A percentile compares a stretch with the other conserved stretches of the same genome.
Conservation (phyloP, 2,113 vertebrate species). For the Oreotragus oreotragus region DNA sequence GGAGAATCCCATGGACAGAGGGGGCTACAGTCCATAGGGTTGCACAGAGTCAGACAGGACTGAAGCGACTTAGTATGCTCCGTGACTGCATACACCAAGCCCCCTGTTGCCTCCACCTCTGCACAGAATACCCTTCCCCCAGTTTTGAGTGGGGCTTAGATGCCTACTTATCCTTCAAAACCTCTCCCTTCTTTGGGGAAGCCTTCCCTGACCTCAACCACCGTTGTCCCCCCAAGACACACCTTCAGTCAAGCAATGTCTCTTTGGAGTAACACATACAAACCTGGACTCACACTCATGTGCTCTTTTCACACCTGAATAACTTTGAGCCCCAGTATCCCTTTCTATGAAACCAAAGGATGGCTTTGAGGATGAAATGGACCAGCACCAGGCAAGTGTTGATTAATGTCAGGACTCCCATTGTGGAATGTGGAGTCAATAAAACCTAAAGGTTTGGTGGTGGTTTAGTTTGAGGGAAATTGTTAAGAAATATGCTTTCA, state of each 20-base stretch:
- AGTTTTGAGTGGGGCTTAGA: background rate
- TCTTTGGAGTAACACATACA: background rate
- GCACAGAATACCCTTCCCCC: background rate
- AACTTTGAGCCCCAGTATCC: background rate
- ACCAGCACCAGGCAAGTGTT: background rate
- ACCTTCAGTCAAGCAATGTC: background rate
- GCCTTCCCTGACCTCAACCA: background rate
- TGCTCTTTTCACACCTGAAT: background rate
- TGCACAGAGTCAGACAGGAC: too few relatives aligned
- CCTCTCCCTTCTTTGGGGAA: background rate
- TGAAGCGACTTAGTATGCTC: background rate
- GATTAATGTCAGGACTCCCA: background rate
- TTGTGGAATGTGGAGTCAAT: background rate
- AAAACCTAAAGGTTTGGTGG: background rate
- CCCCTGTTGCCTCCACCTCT: background rate
- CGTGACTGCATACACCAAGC: fast-evolving
- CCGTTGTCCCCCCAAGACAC: too few relatives aligned
- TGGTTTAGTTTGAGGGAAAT: background rate
- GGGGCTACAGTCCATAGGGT: background rate
- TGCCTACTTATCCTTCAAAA: background rate
- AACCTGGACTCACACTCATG: background rate
- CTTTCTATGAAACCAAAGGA: background rate
- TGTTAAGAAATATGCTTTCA: background rate
- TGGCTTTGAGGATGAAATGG: background rate
- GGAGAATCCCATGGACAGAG: background rate